A percentile compares a stretch with the other conserved stretches of the same genome.
Evolutionary conservation across 2,888 invertebrate genomes (phyloP).

Genomic region (Malachius bipustulatus): DNA sequence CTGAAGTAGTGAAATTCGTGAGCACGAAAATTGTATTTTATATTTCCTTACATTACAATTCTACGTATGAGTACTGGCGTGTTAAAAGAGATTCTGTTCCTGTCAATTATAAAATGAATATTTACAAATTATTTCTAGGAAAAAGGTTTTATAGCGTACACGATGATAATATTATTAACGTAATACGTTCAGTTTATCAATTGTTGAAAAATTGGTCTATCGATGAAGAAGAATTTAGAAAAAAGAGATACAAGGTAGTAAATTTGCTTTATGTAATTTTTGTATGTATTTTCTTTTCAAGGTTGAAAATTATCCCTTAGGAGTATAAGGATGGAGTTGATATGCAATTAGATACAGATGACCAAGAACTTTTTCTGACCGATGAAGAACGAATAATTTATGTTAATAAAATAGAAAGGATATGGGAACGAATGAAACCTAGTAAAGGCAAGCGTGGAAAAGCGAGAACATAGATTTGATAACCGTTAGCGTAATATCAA

Average conservation of each 20-base stretch:
- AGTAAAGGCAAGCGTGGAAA: no score
- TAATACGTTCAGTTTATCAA: slow-evolving; percentile 17
- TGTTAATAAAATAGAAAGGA: slow-evolving; percentile 14
- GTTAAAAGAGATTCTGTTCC: slow-evolving; percentile 22
- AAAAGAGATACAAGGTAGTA: slow-evolving; percentile 19
- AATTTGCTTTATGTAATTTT: no score
- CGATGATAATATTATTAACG: slow-evolving; percentile 15
- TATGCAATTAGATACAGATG: slow-evolving; percentile 20
- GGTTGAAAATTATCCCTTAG: slow-evolving; percentile 16
- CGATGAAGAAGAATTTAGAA: slow-evolving; percentile 18
- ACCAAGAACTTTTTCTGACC: slow-evolving; percentile 22
- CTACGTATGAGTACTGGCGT: slow-evolving; percentile 20
- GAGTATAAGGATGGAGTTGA: slow-evolving; percentile 17
- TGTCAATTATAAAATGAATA: slow-evolving; percentile 14
- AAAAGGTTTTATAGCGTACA: slow-evolving; percentile 14
- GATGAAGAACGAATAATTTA: slow-evolving; percentile 17
- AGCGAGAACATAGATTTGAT: no score
- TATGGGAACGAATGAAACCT: no score
- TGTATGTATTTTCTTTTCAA: no score
- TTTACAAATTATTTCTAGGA: slow-evolving; percentile 16
- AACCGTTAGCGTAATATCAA: no score
- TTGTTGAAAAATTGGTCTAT: slow-evolving; percentile 20
- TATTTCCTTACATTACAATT: slow-evolving; percentile 18
- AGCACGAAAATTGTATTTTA: slow-evolving; percentile 18
- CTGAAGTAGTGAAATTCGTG: slow-evolving; percentile 16